Evolutionary conservation across 2,888 invertebrate species (phyloP), one percentile per base, ranked within the genome.

Genomic region (Podotricha telesiphe): DNA sequence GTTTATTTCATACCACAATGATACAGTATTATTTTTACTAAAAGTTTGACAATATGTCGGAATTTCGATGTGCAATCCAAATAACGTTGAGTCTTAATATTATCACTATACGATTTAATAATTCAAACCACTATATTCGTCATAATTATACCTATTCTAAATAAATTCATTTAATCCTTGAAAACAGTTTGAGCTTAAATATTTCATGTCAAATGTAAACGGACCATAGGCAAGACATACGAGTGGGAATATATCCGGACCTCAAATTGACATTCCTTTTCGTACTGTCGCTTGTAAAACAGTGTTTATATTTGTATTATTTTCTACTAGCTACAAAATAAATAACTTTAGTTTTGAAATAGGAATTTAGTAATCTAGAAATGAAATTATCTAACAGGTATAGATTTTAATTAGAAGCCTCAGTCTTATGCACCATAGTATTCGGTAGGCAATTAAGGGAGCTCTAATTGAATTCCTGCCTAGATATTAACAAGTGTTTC

Each of bases 371-470:
- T 48, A 17, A 10, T 34, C 10, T 62, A 8, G 47, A 34, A 48
- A 47, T 47, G 0, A 62, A 34, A 62, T 47, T 48, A 61, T 48
- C 47, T 40, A 62, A 42, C 47, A 56, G 51, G 17, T 19, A 37
- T 19, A 28, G 37, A 58, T 56, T 47, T 53, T 65, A 69, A 65
- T 69, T 65, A 59, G 19, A 65, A 47, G 19, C 59, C 40, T 45
- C 56, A 34, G 19, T 50, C 50, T 58, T 65, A 51, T 37, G 58
- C 45, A 59, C 71, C 53, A 67, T 70, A 65, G 73, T 68, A 66
- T 65, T 69, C 55, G 69, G 67, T 48, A 66, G 63, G 48, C 67
- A 72, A 72, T 72, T 69, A 66, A 20, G 63, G 65, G 55, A 58
- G 62, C 56, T 47, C 65, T 66, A 62, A 70, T 70, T 68, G 58